These are phyloP conservation scores for Epizoanthus fatuus DNA, from an alignment of 92 coral and sea anemone species.

Conservation along the genomic window DNA sequence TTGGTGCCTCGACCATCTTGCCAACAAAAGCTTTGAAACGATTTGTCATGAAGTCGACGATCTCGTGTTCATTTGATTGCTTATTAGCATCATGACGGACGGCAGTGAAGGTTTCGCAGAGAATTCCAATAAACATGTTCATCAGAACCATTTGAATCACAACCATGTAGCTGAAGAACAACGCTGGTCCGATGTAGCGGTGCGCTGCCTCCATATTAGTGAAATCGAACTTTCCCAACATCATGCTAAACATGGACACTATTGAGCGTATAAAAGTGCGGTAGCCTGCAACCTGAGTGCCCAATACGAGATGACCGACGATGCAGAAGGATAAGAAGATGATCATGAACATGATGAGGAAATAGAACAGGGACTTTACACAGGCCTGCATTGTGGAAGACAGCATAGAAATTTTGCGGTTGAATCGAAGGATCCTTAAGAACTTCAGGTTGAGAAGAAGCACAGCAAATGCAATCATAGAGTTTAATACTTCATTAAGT, in stretches of 20 bases:
- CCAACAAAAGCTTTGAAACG: slow-evolving; percentile 82
- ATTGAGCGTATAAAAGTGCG: slow-evolving; percentile 85
- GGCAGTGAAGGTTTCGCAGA: slow-evolving; percentile 79
- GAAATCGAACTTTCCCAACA: slow-evolving; percentile 87
- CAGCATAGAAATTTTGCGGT: slow-evolving; percentile 87
- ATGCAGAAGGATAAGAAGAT: slow-evolving; percentile 79
- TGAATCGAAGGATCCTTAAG: slow-evolving; percentile 89
- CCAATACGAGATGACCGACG: slow-evolving; percentile 72
- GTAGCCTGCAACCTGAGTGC: slow-evolving; percentile 71
- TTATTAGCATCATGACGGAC: slow-evolving; percentile 83
- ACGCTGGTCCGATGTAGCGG: slow-evolving; percentile 74
- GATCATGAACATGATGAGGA: slow-evolving; percentile 79
- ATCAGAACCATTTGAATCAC: slow-evolving; percentile 84
- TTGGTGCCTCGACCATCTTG: slow-evolving; percentile 71
- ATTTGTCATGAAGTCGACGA: slow-evolving; percentile 85
- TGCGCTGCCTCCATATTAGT: slow-evolving; percentile 68
- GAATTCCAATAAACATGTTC: slow-evolving; percentile 93
- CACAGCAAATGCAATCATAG: slow-evolving; percentile 75
- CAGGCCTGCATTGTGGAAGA: slow-evolving; percentile 76
- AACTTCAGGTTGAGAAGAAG: slow-evolving; percentile 86
- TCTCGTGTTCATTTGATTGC: slow-evolving; percentile 94
- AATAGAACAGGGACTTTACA: slow-evolving; percentile 65
- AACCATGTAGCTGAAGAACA: slow-evolving; percentile 89
- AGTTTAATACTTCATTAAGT: slow-evolving; percentile 74
- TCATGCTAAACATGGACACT: slow-evolving; percentile 88